Evolutionary conservation across 2,113 vertebrate species (phyloP).

Genomic region (Anser cygnoides): DNA sequence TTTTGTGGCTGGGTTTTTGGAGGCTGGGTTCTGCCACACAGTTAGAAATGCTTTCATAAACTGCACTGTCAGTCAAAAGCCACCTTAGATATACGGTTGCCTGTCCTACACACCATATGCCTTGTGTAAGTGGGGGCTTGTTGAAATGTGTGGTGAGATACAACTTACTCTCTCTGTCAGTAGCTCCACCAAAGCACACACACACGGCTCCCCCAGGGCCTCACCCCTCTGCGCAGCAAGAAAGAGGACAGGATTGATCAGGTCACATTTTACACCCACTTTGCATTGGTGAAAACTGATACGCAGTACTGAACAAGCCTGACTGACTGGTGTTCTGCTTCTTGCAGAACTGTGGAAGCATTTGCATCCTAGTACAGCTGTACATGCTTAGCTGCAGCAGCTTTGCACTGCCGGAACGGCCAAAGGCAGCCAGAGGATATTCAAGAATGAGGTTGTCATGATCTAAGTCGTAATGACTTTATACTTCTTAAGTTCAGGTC

Average conservation of each 20-base stretch:
- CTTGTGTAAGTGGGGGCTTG: not conserved
- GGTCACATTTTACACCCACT: not conserved
- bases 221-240: not conserved
- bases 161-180: not conserved
- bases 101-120: not conserved
- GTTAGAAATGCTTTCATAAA: not conserved
- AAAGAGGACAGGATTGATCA: not conserved
- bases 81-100: not conserved
- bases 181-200: not conserved
- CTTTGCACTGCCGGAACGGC: not conserved
- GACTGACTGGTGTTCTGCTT: not conserved
- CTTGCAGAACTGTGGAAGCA: not conserved
- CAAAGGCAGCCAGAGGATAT: slow-evolving; percentile 22
- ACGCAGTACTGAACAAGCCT: not conserved
- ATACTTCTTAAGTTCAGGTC: slow-evolving; percentile 12
- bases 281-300: not conserved
- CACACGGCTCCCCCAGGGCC: not conserved
- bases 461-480: slow-evolving; percentile 41
- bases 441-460: slow-evolving; percentile 15
- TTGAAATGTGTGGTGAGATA: not conserved
- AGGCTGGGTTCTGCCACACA: not conserved
- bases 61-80: not conserved
- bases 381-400: slow-evolving; percentile 3
- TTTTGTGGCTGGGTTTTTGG: not conserved
- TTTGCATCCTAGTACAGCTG: slow-evolving; percentile 1